phyloP scores from a whole-genome alignment of 35 echinoderm and acorn worm species.

The Strongylocentrotus purpuratus region DNA sequence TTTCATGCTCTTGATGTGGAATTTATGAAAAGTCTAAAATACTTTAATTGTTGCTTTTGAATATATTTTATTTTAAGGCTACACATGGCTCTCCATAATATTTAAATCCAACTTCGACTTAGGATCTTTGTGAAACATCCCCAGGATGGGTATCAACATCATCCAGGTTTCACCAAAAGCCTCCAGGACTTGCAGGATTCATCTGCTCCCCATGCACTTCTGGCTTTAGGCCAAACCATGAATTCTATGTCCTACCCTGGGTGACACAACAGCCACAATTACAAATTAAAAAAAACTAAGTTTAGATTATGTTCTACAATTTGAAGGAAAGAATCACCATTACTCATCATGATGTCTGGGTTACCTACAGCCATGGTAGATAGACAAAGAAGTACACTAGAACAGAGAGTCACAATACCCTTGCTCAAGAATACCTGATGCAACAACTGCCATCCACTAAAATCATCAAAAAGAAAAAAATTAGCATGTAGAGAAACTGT shows the following conservation, averaged over 20 bases:
- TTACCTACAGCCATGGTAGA: neutral
- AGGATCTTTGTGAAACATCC: too few relatives aligned
- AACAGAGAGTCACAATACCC: neutral
- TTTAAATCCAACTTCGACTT: too few relatives aligned
- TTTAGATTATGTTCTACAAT: neutral
- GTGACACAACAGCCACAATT: neutral
- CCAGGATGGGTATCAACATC: neutral
- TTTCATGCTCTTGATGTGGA: too few relatives aligned
- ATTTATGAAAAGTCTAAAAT: too few relatives aligned
- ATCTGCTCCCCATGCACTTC: neutral
- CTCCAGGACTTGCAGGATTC: neutral
- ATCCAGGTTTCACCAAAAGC: neutral
- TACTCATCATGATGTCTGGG: neutral
- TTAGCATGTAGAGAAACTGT: neutral
- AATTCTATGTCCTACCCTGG: neutral
- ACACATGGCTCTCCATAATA: too few relatives aligned
- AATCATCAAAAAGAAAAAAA: neutral
- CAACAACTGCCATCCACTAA: neutral
- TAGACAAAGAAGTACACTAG: neutral
- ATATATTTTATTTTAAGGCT: too few relatives aligned
- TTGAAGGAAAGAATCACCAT: neutral
- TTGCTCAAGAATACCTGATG: neutral
- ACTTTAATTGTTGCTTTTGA: too few relatives aligned
- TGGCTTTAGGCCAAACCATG: neutral
- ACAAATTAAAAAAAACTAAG: neutral